phyloP scores from a whole-genome alignment of 2,797 vertebrate genomes.

The Staurois parvus region DNA sequence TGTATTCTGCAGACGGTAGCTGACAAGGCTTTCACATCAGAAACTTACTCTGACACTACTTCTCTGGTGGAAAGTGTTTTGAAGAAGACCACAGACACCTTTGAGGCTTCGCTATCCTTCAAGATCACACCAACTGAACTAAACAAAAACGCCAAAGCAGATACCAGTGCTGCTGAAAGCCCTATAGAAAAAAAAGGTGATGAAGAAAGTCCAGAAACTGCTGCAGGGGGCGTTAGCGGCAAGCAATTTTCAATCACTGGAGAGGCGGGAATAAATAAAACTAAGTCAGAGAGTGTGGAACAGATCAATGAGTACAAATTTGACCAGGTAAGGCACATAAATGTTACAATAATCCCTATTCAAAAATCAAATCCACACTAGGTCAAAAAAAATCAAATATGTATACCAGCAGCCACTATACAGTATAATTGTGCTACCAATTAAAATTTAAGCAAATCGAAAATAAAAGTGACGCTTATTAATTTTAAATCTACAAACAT shows the following conservation, averaged over 20 bases:
- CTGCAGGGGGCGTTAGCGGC: not conserved
- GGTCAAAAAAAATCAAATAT: no score
- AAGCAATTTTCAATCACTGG: accelerated
- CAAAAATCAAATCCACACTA: no score
- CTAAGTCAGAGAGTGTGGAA: conserved; percentile 61
- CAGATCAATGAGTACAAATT: conserved; percentile 62
- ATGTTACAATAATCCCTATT: no score
- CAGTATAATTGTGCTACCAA: no score
- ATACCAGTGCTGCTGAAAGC: accelerated
- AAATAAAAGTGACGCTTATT: no score
- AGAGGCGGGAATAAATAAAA: not conserved
- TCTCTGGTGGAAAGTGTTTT: conserved; percentile 76
- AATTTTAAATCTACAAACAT: no score
- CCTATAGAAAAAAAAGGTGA: not conserved
- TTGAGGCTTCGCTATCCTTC: conserved; percentile 70
- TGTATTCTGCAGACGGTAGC: conserved; percentile 63
- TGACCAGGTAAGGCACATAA: conserved; percentile 73
- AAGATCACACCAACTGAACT: conserved; percentile 73
- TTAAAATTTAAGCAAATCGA: no score
- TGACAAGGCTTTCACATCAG: conserved; percentile 78
- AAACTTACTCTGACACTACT: conserved; percentile 76
- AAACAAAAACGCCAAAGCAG: accelerated
- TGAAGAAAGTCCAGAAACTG: not conserved
- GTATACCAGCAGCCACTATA: no score
- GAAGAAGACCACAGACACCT: conserved; percentile 40